A percentile compares a stretch with the other conserved stretches of the same genome.
These are phyloP conservation scores for Cylindroiulus punctatus DNA, from an alignment of 2,888 invertebrate species.

Conservation along the genomic window DNA sequence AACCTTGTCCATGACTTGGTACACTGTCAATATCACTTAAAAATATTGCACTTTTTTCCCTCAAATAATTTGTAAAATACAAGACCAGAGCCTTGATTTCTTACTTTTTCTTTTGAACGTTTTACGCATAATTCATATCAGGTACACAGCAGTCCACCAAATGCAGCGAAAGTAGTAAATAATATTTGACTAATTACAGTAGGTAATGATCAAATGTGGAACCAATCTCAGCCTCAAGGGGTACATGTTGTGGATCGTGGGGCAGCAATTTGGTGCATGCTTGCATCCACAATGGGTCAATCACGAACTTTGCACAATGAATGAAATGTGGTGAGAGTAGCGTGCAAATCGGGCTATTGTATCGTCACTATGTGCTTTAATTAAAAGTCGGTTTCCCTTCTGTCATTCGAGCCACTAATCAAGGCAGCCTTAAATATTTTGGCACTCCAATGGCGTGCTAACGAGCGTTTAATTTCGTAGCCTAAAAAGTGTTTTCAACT, in stretches of 20 bases:
- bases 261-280: no score
- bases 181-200: no score
- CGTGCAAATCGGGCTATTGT: neutral
- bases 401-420: neutral
- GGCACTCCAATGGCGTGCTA: neutral
- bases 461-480: neutral
- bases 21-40: no score
- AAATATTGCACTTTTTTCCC: no score
- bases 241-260: neutral
- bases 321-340: neutral
- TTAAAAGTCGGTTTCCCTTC: neutral
- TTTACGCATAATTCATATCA: no score
- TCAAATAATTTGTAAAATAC: no score
- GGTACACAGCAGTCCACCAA: no score
- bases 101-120: no score
- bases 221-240: neutral
- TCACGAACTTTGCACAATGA: neutral
- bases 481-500: neutral
- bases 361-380: neutral
- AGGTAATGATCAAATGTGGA: neutral
- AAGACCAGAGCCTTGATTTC: no score
- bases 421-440: constrained; percentile 18
- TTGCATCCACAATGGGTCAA: neutral
- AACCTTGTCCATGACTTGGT: no score
- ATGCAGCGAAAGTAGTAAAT: no score